phyloP scores from a whole-genome alignment of 1,140 invertebrate species.

The Ganaspis sp. region DNA sequence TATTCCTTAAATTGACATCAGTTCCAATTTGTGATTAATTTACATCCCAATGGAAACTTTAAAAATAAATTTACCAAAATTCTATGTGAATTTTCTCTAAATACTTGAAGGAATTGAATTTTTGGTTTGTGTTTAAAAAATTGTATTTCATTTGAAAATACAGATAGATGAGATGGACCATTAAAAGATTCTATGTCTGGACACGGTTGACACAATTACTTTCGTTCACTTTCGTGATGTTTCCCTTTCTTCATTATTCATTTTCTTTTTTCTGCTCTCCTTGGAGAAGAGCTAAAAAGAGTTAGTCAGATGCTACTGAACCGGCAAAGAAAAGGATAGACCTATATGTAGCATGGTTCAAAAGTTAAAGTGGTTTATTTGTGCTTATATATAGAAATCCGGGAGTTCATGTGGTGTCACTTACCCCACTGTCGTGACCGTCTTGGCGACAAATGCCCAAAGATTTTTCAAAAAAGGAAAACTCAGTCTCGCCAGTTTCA shows the following conservation, averaged over 20 bases:
- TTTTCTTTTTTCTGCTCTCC: constrained; percentile 40
- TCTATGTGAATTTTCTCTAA: no score
- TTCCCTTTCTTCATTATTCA: constrained; percentile 13
- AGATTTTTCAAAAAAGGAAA: constrained; percentile 54
- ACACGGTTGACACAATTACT: constrained; percentile 45
- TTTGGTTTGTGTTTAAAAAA: no score
- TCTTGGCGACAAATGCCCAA: constrained; percentile 46
- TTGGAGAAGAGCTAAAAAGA: constrained; percentile 26
- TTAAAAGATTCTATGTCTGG: constrained; percentile 37
- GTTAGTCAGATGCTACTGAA: constrained; percentile 38
- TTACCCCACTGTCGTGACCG: constrained; percentile 64
- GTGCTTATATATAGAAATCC: constrained; percentile 74
- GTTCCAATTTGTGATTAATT: no score
- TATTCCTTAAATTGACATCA: no score
- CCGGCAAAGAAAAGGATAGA: constrained; percentile 38
- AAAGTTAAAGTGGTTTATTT: constrained; percentile 73
- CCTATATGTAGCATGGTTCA: constrained; percentile 57
- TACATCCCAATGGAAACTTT: no score
- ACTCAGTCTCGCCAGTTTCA: not conserved
- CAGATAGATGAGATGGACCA: constrained; percentile 35
- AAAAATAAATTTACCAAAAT: no score
- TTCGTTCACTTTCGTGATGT: constrained; percentile 25
- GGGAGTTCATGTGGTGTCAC: constrained; percentile 73
- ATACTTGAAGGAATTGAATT: no score
- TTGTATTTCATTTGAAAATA: no score